Conservation (phyloP, 53 echinoderm and acorn worm species). For the Antedon mediterranea region DNA sequence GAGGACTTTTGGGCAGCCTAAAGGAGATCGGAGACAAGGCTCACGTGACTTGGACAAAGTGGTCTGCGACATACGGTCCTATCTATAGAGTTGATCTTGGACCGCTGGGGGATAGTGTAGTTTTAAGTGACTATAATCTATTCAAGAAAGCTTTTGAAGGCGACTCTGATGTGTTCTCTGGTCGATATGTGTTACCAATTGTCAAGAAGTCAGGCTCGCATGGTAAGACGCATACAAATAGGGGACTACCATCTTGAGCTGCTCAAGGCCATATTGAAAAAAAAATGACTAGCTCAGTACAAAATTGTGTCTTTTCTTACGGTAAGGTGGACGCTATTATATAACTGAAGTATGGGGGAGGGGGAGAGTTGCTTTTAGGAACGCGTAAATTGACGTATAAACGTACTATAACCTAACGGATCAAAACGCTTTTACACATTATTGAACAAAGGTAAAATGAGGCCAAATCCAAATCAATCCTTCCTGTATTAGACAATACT, state of each 20-base stretch:
- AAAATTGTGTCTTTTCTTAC: too few relatives aligned
- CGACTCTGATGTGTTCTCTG: not conserved
- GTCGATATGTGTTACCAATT: not conserved
- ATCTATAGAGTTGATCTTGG: not conserved
- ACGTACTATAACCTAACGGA: too few relatives aligned
- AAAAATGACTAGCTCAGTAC: too few relatives aligned
- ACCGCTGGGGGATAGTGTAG: not conserved
- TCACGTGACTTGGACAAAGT: not conserved
- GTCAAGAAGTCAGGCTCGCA: not conserved
- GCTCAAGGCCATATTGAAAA: too few relatives aligned
- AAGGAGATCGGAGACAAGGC: not conserved
- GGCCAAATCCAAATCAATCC: too few relatives aligned
- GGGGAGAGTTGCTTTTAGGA: too few relatives aligned
- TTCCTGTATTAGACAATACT: too few relatives aligned
- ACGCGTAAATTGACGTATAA: too few relatives aligned
- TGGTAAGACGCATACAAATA: not conserved
- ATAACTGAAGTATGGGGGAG: too few relatives aligned
- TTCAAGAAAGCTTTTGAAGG: not conserved
- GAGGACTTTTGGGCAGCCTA: not conserved
- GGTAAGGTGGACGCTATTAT: too few relatives aligned
- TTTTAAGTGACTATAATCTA: not conserved
- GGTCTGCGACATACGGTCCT: not conserved
- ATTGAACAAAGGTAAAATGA: too few relatives aligned
- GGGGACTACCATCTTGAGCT: not conserved
- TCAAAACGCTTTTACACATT: too few relatives aligned